phyloP scores from a whole-genome alignment of 2,797 vertebrate genomes.

The Rhinatrema bivittatum region DNA sequence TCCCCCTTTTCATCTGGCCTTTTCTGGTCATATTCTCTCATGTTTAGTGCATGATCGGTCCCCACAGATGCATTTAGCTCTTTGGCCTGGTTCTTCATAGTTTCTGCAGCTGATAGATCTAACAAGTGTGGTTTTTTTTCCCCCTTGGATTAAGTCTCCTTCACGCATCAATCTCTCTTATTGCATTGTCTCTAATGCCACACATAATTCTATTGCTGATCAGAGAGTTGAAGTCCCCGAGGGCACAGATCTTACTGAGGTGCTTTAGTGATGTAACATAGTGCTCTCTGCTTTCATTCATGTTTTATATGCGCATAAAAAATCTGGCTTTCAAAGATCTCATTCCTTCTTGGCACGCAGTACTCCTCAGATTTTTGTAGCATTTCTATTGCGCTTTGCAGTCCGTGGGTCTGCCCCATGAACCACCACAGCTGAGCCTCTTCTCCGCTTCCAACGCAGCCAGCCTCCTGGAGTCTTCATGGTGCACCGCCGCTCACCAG shows the following conservation, averaged over 20 bases:
- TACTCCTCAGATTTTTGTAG: background rate
- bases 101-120: background rate
- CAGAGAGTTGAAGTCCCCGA: background rate
- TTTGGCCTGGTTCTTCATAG: background rate
- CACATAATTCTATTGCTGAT: background rate
- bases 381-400: too few relatives aligned
- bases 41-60: background rate
- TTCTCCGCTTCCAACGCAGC: too few relatives aligned
- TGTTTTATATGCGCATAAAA: background rate
- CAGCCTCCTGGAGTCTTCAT: too few relatives aligned
- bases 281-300: background rate
- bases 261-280: background rate
- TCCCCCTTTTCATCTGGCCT: background rate
- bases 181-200: background rate
- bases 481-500: too few relatives aligned
- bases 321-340: constrained; percentile 3
- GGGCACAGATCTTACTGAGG: constrained; percentile 2
- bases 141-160: background rate
- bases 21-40: background rate
- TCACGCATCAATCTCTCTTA: too few relatives aligned
- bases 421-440: too few relatives aligned
- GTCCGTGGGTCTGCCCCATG: too few relatives aligned
- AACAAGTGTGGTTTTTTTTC: too few relatives aligned
- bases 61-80: background rate
- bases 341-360: background rate